A percentile compares a stretch with the other conserved stretches of the same genome.
These are phyloP conservation scores for Dermatemys mawii DNA, from an alignment of 2,113 vertebrate genomes.

Conservation along the genomic window DNA sequence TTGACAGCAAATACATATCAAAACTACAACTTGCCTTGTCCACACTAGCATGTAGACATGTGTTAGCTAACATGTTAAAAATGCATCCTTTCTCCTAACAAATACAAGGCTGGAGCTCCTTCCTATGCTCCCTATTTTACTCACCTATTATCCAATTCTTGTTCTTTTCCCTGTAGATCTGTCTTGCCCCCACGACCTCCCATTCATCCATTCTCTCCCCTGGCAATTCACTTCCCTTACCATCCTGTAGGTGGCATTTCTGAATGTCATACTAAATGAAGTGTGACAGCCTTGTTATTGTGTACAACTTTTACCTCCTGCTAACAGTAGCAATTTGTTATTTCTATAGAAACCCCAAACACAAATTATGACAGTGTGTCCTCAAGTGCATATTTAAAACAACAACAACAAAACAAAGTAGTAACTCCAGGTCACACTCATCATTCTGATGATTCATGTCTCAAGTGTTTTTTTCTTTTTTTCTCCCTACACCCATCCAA, in stretches of 20 bases:
- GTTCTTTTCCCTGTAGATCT: neutral
- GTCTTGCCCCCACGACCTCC: neutral
- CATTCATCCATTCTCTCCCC: neutral
- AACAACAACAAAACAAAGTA: too few species aligned
- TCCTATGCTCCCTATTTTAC: neutral
- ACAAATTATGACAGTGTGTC: neutral
- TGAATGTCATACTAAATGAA: neutral
- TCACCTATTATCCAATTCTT: neutral
- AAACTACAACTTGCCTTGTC: neutral
- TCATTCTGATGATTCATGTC: too few species aligned
- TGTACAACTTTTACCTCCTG: neutral
- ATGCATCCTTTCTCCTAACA: neutral
- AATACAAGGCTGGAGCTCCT: neutral
- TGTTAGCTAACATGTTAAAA: accelerated
- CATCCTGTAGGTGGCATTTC: neutral
- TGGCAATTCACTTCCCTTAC: neutral
- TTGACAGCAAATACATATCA: neutral
- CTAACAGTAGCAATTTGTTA: neutral
- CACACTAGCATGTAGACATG: neutral
- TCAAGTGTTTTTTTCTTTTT: too few species aligned
- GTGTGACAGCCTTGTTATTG: neutral
- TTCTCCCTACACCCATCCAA: too few species aligned
- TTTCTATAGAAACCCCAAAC: neutral
- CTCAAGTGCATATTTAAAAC: neutral
- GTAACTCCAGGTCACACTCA: neutral